phyloP scores from a whole-genome alignment of 2,113 vertebrate species.

The Hoplias malabaricus region DNA sequence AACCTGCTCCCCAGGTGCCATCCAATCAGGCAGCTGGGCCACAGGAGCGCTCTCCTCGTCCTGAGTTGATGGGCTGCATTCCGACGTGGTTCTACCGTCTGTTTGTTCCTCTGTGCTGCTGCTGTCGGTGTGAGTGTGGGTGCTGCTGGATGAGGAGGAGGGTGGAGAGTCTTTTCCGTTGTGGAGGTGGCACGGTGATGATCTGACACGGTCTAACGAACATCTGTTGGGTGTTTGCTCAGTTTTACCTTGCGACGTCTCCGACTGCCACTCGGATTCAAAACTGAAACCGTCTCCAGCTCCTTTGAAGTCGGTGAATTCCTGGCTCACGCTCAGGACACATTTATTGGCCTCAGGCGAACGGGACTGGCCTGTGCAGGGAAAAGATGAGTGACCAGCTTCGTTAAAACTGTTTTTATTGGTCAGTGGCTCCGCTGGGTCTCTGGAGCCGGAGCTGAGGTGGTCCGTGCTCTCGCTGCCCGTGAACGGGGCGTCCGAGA shows the following conservation, averaged over 20 bases:
- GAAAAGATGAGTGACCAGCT: conserved; percentile 48
- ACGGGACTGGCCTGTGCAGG: background rate
- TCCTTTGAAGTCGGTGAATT: conserved; percentile 94
- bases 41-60: conserved; percentile 67
- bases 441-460: conserved; percentile 74
- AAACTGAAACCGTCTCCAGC: conserved; percentile 75
- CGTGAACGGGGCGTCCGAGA: conserved; percentile 89
- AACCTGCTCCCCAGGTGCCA: conserved; percentile 77
- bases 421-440: conserved; percentile 64
- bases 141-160: background rate
- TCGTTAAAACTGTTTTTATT: conserved; percentile 78
- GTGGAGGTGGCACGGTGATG: conserved; percentile 43
- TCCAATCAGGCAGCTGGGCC: conserved; percentile 75
- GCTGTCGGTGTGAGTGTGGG: background rate
- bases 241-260: background rate
- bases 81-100: conserved; percentile 39
- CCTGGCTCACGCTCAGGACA: conserved; percentile 69
- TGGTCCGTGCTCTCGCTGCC: conserved; percentile 91
- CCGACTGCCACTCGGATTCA: conserved; percentile 52
- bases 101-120: background rate
- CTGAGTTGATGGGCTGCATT: conserved; percentile 46
- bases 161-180: conserved; percentile 46
- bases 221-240: background rate
- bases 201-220: background rate
- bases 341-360: conserved; percentile 42